These are phyloP conservation scores for Epirrita christyi DNA, from an alignment of 2,888 invertebrate genomes.

Conservation along the genomic window DNA sequence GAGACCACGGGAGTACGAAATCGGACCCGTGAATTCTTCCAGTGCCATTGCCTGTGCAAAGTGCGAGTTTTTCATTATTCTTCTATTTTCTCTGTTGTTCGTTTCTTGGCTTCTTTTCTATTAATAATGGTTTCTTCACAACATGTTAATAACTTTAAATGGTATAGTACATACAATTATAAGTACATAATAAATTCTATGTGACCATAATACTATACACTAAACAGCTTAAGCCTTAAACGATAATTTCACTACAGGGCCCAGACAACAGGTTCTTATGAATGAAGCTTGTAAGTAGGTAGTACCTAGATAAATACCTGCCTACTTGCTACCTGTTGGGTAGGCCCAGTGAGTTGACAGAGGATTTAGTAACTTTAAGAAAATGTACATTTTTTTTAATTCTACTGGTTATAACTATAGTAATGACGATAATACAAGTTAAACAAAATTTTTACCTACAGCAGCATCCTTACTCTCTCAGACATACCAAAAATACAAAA, in stretches of 20 bases:
- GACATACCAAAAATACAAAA: too few relatives aligned
- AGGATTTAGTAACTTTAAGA: too few relatives aligned
- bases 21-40: conserved; percentile 93
- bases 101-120: too few relatives aligned
- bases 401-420: conserved; percentile 8
- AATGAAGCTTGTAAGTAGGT: background rate
- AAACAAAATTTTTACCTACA: background rate
- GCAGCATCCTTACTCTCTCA: too few relatives aligned
- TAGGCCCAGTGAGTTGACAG: conserved; percentile 13
- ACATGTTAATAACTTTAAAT: too few relatives aligned
- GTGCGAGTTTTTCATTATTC: conserved; percentile 61
- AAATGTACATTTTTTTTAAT: conserved; percentile 25
- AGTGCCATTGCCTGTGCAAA: conserved; percentile 92
- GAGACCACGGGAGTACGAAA: conserved; percentile 87
- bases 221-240: background rate
- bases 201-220: too few relatives aligned
- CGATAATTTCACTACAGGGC: conserved; percentile 6
- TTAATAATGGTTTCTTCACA: too few relatives aligned
- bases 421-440: conserved; percentile 12
- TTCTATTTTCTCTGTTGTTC: conserved; percentile 6
- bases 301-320: too few relatives aligned
- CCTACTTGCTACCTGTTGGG: conserved; percentile 9
- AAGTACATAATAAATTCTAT: conserved; percentile 64
- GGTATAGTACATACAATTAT: conserved; percentile 58
- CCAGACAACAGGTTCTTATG: conserved; percentile 25